A percentile compares a stretch with the other conserved stretches of the same genome.
Conservation (phyloP, 2,888 invertebrate species). For the Hofmannophila pseudospretella region DNA sequence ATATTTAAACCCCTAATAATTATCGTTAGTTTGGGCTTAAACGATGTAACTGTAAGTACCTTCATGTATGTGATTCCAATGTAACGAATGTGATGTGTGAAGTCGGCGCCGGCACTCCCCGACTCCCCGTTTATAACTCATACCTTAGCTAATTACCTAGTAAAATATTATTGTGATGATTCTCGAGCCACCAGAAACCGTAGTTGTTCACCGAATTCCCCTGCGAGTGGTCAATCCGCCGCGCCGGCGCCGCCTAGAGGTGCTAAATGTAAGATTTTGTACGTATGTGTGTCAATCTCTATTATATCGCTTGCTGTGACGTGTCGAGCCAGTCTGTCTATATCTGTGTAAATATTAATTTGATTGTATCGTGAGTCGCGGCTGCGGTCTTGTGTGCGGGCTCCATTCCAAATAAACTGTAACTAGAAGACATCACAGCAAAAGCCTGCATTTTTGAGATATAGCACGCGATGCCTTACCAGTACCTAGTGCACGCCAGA, state of each 20-base stretch:
- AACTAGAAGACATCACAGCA: too few species aligned
- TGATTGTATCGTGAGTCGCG: not conserved
- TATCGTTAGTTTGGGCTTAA: not conserved
- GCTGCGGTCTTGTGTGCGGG: not conserved
- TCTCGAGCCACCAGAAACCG: too few species aligned
- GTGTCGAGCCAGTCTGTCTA: conserved; percentile 7
- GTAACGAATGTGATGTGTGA: conserved; percentile 16
- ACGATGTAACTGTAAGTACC: conserved; percentile 4
- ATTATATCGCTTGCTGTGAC: conserved; percentile 7
- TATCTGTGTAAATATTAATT: conserved; percentile 3
- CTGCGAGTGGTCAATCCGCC: too few species aligned
- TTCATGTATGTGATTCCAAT: conserved; percentile 19
- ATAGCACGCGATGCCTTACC: too few species aligned
- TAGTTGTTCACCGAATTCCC: too few species aligned
- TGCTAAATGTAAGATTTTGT: conserved; percentile 40
- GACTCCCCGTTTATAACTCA: too few species aligned
- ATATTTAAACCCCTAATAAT: not conserved
- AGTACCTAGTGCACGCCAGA: too few species aligned
- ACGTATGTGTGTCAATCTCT: conserved; percentile 14
- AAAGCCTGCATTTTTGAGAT: too few species aligned
- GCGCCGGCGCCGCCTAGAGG: conserved; percentile 25
- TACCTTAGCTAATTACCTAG: too few species aligned
- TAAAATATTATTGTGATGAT: too few species aligned
- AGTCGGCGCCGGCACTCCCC: too few species aligned
- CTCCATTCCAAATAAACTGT: too few species aligned